Evolutionary conservation across 2,888 invertebrate genomes (phyloP), one percentile per base, ranked within the genome.

Genomic region (Drosophila imparisetae): DNA sequence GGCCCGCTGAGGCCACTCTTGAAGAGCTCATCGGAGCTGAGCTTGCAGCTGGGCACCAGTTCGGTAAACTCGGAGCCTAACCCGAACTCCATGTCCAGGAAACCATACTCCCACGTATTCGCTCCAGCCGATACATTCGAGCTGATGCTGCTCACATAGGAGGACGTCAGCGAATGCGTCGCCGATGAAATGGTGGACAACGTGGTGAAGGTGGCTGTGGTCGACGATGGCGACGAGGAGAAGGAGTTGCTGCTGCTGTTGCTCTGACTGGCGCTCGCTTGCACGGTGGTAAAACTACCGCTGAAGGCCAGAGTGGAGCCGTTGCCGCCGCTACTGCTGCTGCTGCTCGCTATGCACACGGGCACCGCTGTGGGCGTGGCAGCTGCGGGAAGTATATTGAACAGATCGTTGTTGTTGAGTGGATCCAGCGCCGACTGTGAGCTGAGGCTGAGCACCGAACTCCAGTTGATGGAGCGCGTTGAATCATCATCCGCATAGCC

Each of bases 391-490:
- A 92, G 72, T 64, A 92, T 92, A 64, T 92, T 91, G 54, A 93
- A 96, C 83, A 96, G 94, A 94, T 97, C 96, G 93, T 96, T 96
- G 93, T 96, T 96, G 91, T 96, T 96, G 54, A 96, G 93, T 79
- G 97, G 96, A 93, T 97, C 97, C 66, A 97, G 94, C 92, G 97
- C 97, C 72, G 97, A 97, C 91, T 97, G 97, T 81, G 96, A 96
- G 83, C 97, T 96, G 57, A 98, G 94, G 92, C 96, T 97, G 79
- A 98, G 94, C 89, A 98, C 97, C 59, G 97, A 97, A 92, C 97
- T 97, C 98, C 98, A 98, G 94, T 97, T 97, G 93, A 98, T 97
- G 87, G 96, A 95, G 84, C 96, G 95, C 91, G 95, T 95, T 91
- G 95, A 94, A 84, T 96, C 95, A 72, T 95, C 95, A 93, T 96